phyloP scores from a whole-genome alignment of 1,140 invertebrate species.

The Brevipalpus yothersi region DNA sequence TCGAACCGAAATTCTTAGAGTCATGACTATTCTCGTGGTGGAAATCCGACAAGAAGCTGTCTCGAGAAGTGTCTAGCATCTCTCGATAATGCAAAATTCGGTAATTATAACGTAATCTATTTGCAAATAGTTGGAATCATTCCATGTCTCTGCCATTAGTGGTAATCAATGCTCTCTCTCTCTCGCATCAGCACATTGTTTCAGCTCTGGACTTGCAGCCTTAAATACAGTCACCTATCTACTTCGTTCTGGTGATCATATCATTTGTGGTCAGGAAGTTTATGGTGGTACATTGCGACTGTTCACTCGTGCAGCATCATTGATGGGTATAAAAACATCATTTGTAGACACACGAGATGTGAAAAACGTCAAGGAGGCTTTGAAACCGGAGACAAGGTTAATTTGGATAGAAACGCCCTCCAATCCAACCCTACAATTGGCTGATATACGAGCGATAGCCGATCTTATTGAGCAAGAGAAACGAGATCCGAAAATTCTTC shows the following conservation, averaged over 20 bases:
- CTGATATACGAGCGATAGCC: constrained; percentile 53
- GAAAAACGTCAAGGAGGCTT: constrained; percentile 35
- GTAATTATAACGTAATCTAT: constrained; percentile 15
- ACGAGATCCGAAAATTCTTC: constrained; percentile 27
- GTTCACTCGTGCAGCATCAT: constrained; percentile 31
- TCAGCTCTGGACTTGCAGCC: constrained; percentile 56
- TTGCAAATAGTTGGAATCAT: too few relatives aligned
- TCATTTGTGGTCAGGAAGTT: constrained; percentile 72
- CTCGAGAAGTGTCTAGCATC: constrained; percentile 71
- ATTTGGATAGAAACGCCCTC: constrained; percentile 93
- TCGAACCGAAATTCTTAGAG: constrained; percentile 20
- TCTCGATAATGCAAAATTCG: constrained; percentile 68
- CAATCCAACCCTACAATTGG: constrained; percentile 80
- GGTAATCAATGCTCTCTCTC: neutral
- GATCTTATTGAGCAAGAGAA: constrained; percentile 15
- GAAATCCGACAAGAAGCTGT: constrained; percentile 74
- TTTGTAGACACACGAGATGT: constrained; percentile 57
- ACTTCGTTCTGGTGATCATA: constrained; percentile 60
- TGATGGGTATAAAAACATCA: constrained; percentile 39
- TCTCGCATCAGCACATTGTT: neutral
- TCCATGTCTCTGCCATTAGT: neutral
- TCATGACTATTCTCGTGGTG: constrained; percentile 75
- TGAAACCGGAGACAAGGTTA: constrained; percentile 67
- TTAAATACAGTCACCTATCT: constrained; percentile 45
- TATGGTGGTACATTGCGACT: constrained; percentile 69